These are phyloP conservation scores for Adelges cooleyi DNA, from an alignment of 1,140 invertebrate species.

Conservation along the genomic window DNA sequence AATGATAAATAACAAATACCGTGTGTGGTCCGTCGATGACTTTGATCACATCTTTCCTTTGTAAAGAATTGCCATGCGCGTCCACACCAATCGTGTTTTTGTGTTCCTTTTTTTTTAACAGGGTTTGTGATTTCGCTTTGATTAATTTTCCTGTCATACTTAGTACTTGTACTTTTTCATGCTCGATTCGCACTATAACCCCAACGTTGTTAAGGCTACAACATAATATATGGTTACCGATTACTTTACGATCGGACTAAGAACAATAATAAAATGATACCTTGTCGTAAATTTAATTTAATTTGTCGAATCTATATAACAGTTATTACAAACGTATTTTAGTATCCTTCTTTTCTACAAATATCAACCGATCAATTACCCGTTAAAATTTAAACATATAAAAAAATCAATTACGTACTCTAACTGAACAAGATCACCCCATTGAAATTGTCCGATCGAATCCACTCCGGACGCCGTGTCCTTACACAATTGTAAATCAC, in stretches of 20 bases:
- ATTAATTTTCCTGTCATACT: constrained; percentile 85
- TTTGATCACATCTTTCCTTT: constrained; percentile 89
- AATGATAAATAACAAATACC: constrained; percentile 39
- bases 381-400: background rate
- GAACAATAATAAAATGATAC: background rate
- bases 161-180: constrained; percentile 85
- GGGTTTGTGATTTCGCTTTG: constrained; percentile 77
- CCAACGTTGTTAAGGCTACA: constrained; percentile 82
- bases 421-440: constrained; percentile 91
- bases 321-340: too few species aligned
- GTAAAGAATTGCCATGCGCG: constrained; percentile 83
- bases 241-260: background rate
- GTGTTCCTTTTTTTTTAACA: constrained; percentile 80
- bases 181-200: constrained; percentile 90
- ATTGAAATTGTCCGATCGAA: constrained; percentile 92
- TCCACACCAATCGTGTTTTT: constrained; percentile 82
- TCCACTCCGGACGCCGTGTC: constrained; percentile 98
- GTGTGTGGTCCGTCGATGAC: constrained; percentile 92
- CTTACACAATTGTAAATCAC: constrained; percentile 86
- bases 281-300: too few species aligned
- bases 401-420: constrained; percentile 70
- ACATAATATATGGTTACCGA: background rate
- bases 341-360: too few species aligned
- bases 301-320: too few species aligned
- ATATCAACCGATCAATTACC: too few species aligned